Evolutionary conservation across 2,113 vertebrate species (phyloP).

Genomic region (Myodes glareolus): DNA sequence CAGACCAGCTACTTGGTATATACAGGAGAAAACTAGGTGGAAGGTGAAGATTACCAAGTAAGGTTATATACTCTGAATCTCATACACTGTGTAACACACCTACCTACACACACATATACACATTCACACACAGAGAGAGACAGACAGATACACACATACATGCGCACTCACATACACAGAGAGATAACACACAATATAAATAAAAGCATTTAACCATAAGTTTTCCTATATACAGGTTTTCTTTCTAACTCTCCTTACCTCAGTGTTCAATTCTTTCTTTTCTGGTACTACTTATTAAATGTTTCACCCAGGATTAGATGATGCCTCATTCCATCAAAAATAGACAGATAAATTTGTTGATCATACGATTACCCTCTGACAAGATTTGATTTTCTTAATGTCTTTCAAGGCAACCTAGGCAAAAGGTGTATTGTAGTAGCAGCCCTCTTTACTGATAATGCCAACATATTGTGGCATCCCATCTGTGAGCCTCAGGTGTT

Average conservation of each 20-base stretch:
- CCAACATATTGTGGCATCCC: background rate
- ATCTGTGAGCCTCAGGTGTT: conserved; percentile 32
- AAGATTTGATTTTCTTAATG: background rate
- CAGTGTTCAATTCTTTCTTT: background rate
- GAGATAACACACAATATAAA: background rate
- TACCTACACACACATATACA: too few relatives aligned
- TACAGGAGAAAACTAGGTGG: too few relatives aligned
- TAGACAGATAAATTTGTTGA: background rate
- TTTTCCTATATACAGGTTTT: background rate
- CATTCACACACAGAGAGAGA: background rate
- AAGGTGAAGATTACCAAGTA: background rate
- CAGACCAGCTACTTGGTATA: background rate
- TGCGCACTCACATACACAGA: background rate
- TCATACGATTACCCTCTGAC: background rate
- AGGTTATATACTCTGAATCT: background rate
- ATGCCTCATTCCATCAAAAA: background rate
- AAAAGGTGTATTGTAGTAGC: background rate
- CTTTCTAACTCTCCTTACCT: background rate
- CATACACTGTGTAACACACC: too few relatives aligned
- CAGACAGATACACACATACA: too few relatives aligned
- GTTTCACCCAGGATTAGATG: background rate
- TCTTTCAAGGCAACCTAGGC: background rate
- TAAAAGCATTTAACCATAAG: background rate
- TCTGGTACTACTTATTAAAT: background rate
- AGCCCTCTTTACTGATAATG: background rate